Percentiles rank a stretch among this genome's conserved stretches.
Conservation (phyloP, 2,888 invertebrate genomes). For the Agrilus cyanescens region DNA sequence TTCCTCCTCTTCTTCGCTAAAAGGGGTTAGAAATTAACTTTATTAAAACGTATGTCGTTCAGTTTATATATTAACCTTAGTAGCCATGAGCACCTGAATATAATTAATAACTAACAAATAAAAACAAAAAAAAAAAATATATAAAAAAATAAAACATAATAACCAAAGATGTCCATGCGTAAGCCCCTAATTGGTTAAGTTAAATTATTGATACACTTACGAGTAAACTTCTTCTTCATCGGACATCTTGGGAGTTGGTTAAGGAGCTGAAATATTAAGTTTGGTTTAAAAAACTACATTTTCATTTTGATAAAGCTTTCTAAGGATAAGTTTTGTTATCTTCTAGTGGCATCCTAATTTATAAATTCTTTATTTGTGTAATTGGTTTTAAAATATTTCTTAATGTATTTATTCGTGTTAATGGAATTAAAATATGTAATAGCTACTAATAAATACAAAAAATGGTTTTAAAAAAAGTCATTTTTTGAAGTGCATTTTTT, state of each 20-base stretch:
- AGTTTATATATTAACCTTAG: slow-evolving; percentile 3
- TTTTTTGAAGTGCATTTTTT: no score
- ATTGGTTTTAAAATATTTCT: no score
- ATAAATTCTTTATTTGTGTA: no score
- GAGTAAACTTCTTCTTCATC: slow-evolving; percentile 90
- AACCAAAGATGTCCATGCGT: slow-evolving; percentile 9
- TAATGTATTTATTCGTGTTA: no score
- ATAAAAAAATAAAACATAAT: not conserved
- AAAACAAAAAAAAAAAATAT: slow-evolving; percentile 12
- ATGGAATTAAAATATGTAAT: no score
- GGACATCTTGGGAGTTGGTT: slow-evolving; percentile 69
- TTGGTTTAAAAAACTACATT: not conserved
- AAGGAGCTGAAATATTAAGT: slow-evolving; percentile 40
- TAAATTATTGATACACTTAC: slow-evolving; percentile 51
- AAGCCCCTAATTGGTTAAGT: slow-evolving; percentile 13
- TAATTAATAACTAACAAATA: slow-evolving; percentile 11
- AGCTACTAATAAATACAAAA: no score
- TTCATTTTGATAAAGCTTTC: no score
- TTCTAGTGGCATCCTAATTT: no score
- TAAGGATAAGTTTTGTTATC: no score
- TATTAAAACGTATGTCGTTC: slow-evolving; percentile 8
- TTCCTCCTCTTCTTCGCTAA: slow-evolving; percentile 62
- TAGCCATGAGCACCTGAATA: slow-evolving; percentile 15
- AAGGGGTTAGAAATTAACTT: slow-evolving; percentile 33
- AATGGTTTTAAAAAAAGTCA: no score